A percentile compares a stretch with the other conserved stretches of the same genome.
These are phyloP conservation scores for Camponotus floridanus DNA, from an alignment of 1,140 invertebrate genomes.

Conservation along the genomic window DNA sequence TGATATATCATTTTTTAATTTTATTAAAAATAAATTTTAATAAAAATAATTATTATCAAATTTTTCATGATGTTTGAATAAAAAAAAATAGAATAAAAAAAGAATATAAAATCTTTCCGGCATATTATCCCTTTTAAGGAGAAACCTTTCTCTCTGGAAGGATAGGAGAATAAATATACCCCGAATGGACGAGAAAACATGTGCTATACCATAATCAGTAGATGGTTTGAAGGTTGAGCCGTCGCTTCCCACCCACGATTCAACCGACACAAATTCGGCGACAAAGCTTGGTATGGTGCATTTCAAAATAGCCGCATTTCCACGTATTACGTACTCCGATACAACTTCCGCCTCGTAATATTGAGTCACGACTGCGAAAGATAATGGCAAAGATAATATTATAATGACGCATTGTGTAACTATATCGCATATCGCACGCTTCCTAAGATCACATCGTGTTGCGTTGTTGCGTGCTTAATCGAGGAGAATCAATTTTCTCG, in stretches of 20 bases:
- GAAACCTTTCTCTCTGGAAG: not conserved
- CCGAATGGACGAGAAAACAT: not conserved
- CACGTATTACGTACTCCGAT: constrained; percentile 97
- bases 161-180: constrained; percentile 14
- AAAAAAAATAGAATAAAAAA: not conserved
- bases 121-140: not conserved
- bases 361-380: constrained; percentile 93
- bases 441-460: not conserved
- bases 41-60: not conserved
- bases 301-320: constrained; percentile 96
- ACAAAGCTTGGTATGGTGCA: constrained; percentile 97
- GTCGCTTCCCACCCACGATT: constrained; percentile 94
- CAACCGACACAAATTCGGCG: constrained; percentile 95
- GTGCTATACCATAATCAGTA: constrained; percentile 85
- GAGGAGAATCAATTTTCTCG: constrained; percentile 38
- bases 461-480: constrained; percentile 37
- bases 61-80: not conserved
- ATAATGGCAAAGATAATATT: constrained; percentile 47
- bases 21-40: not conserved
- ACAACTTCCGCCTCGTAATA: constrained; percentile 96
- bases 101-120: not conserved
- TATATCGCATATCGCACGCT: not conserved
- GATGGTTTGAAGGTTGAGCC: constrained; percentile 89
- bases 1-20: not conserved
- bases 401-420: constrained; percentile 48